Conservation (phyloP, 2,113 vertebrate species). For the Syrmaticus mikado region DNA sequence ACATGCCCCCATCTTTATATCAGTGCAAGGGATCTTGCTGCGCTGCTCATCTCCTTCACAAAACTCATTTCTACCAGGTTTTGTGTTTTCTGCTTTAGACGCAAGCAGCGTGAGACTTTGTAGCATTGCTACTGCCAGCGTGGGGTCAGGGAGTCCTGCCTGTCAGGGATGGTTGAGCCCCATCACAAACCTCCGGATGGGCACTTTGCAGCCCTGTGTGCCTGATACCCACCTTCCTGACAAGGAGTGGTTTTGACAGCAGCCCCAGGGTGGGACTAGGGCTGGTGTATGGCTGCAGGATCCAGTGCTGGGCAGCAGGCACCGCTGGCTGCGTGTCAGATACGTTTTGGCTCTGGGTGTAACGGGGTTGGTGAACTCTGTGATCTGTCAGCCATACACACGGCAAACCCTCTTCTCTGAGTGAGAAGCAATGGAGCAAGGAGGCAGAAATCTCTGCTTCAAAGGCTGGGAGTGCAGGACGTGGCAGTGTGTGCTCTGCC, state of each 20-base stretch:
- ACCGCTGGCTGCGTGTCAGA: accelerated
- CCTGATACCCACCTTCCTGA: not conserved
- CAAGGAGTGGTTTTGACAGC: not conserved
- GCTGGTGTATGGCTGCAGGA: not conserved
- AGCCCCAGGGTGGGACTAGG: not conserved
- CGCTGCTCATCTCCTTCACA: not conserved
- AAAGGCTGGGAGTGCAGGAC: not conserved
- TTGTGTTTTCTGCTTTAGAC: not conserved
- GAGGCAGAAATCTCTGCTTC: not conserved
- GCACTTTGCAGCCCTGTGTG: not conserved
- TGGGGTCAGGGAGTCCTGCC: not conserved
- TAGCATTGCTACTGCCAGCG: not conserved
- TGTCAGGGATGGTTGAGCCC: not conserved
- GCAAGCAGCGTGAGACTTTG: not conserved
- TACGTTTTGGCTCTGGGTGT: not conserved
- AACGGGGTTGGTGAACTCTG: not conserved
- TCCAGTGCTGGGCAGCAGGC: accelerated
- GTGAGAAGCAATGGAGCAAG: not conserved
- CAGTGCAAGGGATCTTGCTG: not conserved
- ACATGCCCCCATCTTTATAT: not conserved
- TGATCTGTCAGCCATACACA: not conserved
- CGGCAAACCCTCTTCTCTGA: not conserved
- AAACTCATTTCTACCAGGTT: not conserved
- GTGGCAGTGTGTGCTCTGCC: not conserved
- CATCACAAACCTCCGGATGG: not conserved